phyloP scores from a whole-genome alignment of 2,113 vertebrate genomes.

The Upupa epops region DNA sequence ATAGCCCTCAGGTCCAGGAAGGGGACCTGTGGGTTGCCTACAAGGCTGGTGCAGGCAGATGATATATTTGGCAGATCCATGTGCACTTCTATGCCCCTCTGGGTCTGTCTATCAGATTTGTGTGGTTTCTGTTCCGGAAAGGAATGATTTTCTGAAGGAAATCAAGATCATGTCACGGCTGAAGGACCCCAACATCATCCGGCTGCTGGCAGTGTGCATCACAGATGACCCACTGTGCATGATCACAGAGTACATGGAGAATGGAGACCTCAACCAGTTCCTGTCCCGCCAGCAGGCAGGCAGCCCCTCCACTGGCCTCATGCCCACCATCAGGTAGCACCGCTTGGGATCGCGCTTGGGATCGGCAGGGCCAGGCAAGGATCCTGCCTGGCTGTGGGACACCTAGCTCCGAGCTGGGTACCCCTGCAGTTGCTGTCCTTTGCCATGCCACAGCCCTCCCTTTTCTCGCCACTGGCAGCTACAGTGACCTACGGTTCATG shows the following conservation, averaged over 20 bases:
- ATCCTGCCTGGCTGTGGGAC: not conserved
- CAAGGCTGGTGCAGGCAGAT: accelerated
- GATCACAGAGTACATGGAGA: conserved; percentile 99
- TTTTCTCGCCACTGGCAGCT: conserved; percentile 61
- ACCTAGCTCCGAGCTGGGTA: accelerated
- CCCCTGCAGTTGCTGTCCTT: not conserved
- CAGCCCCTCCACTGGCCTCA: conserved; percentile 41
- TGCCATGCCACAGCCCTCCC: accelerated
- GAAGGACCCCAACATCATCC: conserved; percentile 95
- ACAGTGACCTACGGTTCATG: conserved; percentile 84
- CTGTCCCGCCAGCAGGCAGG: conserved; percentile 85
- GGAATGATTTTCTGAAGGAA: conserved; percentile 98
- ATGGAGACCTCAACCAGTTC: conserved; percentile 97
- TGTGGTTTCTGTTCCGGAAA: conserved; percentile 70
- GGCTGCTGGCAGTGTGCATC: conserved; percentile 92
- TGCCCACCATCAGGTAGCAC: conserved; percentile 79
- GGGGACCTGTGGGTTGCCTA: accelerated
- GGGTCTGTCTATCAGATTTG: not conserved
- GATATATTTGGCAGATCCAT: not conserved
- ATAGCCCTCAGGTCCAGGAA: not conserved
- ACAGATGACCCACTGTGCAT: conserved; percentile 91
- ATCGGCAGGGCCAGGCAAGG: not conserved
- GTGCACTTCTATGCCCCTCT: not conserved
- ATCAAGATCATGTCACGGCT: conserved; percentile 97
- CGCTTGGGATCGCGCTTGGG: accelerated